These are phyloP conservation scores for Ascaphus truei DNA, from an alignment of 2,113 vertebrate genomes.

Conservation along the genomic window DNA sequence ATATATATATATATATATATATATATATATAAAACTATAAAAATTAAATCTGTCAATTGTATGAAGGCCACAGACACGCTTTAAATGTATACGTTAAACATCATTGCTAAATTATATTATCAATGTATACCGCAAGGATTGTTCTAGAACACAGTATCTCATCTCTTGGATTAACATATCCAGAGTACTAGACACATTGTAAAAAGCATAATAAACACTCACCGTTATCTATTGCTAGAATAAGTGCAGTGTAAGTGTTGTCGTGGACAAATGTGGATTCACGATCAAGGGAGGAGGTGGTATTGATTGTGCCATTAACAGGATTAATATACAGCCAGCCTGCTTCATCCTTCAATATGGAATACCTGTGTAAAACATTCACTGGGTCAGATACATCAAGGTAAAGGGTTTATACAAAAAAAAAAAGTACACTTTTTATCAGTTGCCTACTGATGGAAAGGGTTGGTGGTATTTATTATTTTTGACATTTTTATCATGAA, in stretches of 20 bases:
- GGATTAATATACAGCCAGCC: slow-evolving; percentile 90
- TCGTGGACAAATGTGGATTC: slow-evolving; percentile 84
- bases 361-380: slow-evolving; percentile 77
- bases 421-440: not conserved
- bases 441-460: not conserved
- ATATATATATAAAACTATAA: too few relatives aligned
- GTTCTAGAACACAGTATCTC: too few relatives aligned
- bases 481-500: not conserved
- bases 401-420: too few relatives aligned
- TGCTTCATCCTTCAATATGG: slow-evolving; percentile 83
- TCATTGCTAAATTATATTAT: too few relatives aligned
- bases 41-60: too few relatives aligned
- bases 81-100: too few relatives aligned
- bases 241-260: slow-evolving; percentile 84
- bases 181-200: too few relatives aligned
- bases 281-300: slow-evolving; percentile 78
- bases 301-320: slow-evolving; percentile 84
- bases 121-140: too few relatives aligned
- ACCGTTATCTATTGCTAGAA: slow-evolving; percentile 94
- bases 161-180: too few relatives aligned
- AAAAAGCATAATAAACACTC: slow-evolving; percentile 41
- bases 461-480: not conserved
- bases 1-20: too few relatives aligned
- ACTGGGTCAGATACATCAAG: not conserved
- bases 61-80: too few relatives aligned